These are phyloP conservation scores for Channallabes apus DNA, from an alignment of 2,797 vertebrate genomes.

Conservation along the genomic window DNA sequence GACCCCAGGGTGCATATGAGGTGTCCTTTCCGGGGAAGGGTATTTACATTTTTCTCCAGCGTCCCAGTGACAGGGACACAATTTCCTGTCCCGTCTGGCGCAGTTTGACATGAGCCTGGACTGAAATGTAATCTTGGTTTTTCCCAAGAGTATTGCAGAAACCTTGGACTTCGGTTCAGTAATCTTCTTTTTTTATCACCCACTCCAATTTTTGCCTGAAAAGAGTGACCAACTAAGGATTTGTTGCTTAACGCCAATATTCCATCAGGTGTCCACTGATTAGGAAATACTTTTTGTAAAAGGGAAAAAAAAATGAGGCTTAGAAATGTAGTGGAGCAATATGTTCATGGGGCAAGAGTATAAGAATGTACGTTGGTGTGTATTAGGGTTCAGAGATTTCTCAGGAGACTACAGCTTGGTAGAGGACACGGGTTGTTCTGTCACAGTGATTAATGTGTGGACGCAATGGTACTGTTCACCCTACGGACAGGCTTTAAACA, in stretches of 20 bases:
- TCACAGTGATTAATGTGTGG: slow-evolving; percentile 74
- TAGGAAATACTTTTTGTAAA: slow-evolving; percentile 32
- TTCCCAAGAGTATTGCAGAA: slow-evolving; percentile 74
- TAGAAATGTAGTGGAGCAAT: slow-evolving; percentile 33
- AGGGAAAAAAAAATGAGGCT: slow-evolving; percentile 28
- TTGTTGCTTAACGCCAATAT: slow-evolving; percentile 63
- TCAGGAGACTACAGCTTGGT: slow-evolving; percentile 63
- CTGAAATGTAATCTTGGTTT: slow-evolving; percentile 78
- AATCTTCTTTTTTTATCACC: slow-evolving; percentile 67
- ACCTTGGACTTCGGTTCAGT: slow-evolving; percentile 73
- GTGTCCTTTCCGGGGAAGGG: slow-evolving; percentile 70
- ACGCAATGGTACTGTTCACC: slow-evolving; percentile 55
- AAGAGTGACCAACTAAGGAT: slow-evolving; percentile 63
- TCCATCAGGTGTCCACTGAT: slow-evolving; percentile 33
- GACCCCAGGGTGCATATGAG: slow-evolving; percentile 72
- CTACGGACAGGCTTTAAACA: slow-evolving; percentile 64
- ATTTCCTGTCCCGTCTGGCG: slow-evolving; percentile 81
- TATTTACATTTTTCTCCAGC: slow-evolving; percentile 79
- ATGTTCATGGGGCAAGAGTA: slow-evolving; percentile 26
- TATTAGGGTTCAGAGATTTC: slow-evolving; percentile 73
- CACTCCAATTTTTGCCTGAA: slow-evolving; percentile 58
- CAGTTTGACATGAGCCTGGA: slow-evolving; percentile 73
- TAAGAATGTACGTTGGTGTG: slow-evolving; percentile 49
- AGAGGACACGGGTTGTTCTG: slow-evolving; percentile 65
- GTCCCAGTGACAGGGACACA: slow-evolving; percentile 80